These are phyloP conservation scores for Tetraneura akinire DNA, from an alignment of 1,140 invertebrate species.

Conservation along the genomic window DNA sequence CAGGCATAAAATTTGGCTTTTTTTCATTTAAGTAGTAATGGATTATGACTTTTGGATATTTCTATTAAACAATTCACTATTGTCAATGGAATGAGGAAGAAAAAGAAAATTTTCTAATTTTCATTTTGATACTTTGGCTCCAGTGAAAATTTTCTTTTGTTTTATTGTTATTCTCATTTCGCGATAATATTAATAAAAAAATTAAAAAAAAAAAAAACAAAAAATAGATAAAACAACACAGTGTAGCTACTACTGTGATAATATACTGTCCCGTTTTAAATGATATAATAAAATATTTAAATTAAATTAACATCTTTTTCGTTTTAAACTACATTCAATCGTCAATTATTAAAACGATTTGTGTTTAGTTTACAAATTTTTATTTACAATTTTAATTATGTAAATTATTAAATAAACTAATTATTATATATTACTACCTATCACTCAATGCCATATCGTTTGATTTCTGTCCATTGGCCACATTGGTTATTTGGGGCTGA, in stretches of 20 bases:
- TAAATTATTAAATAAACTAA: neutral
- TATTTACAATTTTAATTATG: neutral
- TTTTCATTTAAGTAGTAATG: constrained; percentile 33
- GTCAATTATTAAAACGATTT: neutral
- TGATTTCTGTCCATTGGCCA: constrained; percentile 36
- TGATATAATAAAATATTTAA: neutral
- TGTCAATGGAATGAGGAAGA: neutral
- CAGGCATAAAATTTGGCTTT: constrained; percentile 41
- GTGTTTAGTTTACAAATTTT: neutral
- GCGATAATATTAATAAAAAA: too few species aligned
- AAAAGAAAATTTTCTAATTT: constrained; percentile 41
- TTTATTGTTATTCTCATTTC: constrained; percentile 41
- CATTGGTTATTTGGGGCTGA: constrained; percentile 38
- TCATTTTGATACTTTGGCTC: constrained; percentile 30
- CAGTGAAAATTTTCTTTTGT: constrained; percentile 41
- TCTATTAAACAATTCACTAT: neutral
- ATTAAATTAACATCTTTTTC: neutral
- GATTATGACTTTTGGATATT: neutral
- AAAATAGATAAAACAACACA: constrained; percentile 24
- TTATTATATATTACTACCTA: neutral
- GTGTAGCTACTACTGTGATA: neutral
- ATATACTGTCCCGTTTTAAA: neutral
- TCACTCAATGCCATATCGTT: neutral
- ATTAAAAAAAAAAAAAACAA: constrained; percentile 7
- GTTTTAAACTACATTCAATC: neutral